Base-by-base conservation (phyloP, 2,113 vertebrate genomes). In the Thamnaconus septentrionalis region DNA sequence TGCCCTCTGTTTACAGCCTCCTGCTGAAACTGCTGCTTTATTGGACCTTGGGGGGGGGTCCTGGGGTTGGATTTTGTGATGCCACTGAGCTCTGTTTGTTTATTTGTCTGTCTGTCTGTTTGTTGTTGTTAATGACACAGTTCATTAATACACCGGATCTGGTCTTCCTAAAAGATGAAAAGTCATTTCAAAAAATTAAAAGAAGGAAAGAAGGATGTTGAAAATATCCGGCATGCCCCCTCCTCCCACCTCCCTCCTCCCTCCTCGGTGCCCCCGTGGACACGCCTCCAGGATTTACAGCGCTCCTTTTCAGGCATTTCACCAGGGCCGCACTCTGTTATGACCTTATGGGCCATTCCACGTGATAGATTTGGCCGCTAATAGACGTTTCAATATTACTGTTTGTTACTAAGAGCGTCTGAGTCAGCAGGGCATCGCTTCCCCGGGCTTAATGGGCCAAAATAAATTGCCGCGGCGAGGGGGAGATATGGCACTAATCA, bases 321-420 rank as follows among this genome's bases (percentile, higher is more conserved):
- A 66, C 75, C 31, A 31, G 52, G 62, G 76, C 41, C 61, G 63
- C 74, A 77, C 77, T 86, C 66, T 58, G 60, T 58, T 60, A 59
- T 75, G 79, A 86, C 83, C 88, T 84, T 70, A 75, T 54, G 65
- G 81, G 76, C 76, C 84, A 78, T 86, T 85, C 60, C 61, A 41
- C 68, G 77, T 89, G 83, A 90, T 87, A 81, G 83, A 90, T 87
- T 75, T 77, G 8, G 67, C 69, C 58, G 60, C 76, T 85, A 81
- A 89, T 86, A 79, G 78, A 75, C 78, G 67, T 85, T 89, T 90
- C 76, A 85, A 87, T 89, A 86, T 85, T 79, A 78, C 83, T 88
- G 85, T 89, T 90, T 89, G 85, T 87, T 87, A 82, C 81, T 80
- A 84, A 87, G 87, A 87, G 86, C 75, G 68, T 80, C 86, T 88